Evolutionary conservation across 2,888 invertebrate genomes (phyloP).

Genomic region (Lysandra bellargus): DNA sequence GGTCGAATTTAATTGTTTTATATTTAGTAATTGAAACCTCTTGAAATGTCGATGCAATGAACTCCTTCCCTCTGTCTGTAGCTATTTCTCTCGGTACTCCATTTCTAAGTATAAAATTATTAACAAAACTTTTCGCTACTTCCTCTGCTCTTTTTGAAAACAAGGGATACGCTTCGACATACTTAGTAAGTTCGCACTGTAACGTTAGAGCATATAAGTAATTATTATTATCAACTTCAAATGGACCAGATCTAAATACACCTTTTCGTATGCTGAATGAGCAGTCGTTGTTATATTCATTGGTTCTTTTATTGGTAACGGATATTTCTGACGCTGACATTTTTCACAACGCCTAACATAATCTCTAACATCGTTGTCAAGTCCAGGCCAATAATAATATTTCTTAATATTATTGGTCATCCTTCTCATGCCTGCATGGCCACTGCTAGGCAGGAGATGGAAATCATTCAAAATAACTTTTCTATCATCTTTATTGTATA

Average conservation of each 20-base stretch:
- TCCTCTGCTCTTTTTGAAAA: slow-evolving; percentile 32
- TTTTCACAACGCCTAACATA: slow-evolving; percentile 33
- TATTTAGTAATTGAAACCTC: slow-evolving; percentile 41
- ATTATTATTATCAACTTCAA: not conserved
- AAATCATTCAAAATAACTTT: slow-evolving; percentile 33
- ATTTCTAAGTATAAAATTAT: slow-evolving; percentile 40
- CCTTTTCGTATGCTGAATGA: too few species aligned
- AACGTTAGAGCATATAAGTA: slow-evolving; percentile 39
- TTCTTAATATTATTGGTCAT: slow-evolving; percentile 42
- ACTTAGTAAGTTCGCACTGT: slow-evolving; percentile 39
- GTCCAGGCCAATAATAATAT: too few species aligned
- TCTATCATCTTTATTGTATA: too few species aligned
- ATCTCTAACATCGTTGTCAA: too few species aligned
- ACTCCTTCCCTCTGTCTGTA: slow-evolving; percentile 19
- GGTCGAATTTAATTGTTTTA: slow-evolving; percentile 5
- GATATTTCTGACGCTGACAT: slow-evolving; percentile 41
- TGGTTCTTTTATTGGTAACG: slow-evolving; percentile 19
- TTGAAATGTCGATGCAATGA: not conserved
- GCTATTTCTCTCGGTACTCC: slow-evolving; percentile 39
- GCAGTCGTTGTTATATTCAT: too few species aligned
- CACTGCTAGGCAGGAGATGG: slow-evolving; percentile 40
- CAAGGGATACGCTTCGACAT: slow-evolving; percentile 38
- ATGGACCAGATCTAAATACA: too few species aligned
- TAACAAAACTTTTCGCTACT: slow-evolving; percentile 37
- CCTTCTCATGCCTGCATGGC: slow-evolving; percentile 40